Evolutionary conservation across 2,888 invertebrate species (phyloP), one percentile per base, ranked within the genome.

Genomic region (Patella ulyssiponensis): DNA sequence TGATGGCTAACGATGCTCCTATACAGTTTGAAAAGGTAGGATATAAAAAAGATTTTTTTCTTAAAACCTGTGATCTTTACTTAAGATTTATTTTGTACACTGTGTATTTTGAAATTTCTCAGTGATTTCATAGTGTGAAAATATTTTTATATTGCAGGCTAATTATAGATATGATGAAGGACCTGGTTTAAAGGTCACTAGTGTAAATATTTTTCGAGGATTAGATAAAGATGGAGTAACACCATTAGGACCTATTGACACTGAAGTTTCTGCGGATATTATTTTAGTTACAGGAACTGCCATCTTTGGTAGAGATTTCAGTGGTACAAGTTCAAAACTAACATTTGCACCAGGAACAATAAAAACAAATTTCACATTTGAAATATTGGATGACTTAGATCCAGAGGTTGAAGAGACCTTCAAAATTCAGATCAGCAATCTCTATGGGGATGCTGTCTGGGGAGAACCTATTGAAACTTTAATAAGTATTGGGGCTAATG

Each of bases 1-100:
- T 91, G 27, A 58, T 58, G 52, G 86, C 86, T 14, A 91, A 91
- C 81, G 91, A 90, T 85, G 90, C 91, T 44, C 90, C 91, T 23
- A 78, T 91, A 33, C 80, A 88, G 73, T 91, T 91, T 76, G 77
- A 84, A 53, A 84, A 88, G 87, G 90, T 90, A 73, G 78, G 83
- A 70, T 33, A 14, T 44, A n/a, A 9, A 44, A 44, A 44, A 33
- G 33, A 33, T 33, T 3, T 33, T 33, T 33, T 2, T 27, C 4
- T 33, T 33, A 3, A 3, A 33, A 33, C 33, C 2, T 33, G 33
- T 33, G 33, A 4, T 33, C n/a, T n/a, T n/a, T n/a, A n/a, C 33
- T 33, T 33, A 33, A 33, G 44, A 44, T 9, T 44, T 44, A 44
- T 44, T 44, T 44, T 44, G 44, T 9, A 44, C 44, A 9, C 44